phyloP scores from a whole-genome alignment of 2,888 invertebrate genomes.

The Drosophila tanythrix region DNA sequence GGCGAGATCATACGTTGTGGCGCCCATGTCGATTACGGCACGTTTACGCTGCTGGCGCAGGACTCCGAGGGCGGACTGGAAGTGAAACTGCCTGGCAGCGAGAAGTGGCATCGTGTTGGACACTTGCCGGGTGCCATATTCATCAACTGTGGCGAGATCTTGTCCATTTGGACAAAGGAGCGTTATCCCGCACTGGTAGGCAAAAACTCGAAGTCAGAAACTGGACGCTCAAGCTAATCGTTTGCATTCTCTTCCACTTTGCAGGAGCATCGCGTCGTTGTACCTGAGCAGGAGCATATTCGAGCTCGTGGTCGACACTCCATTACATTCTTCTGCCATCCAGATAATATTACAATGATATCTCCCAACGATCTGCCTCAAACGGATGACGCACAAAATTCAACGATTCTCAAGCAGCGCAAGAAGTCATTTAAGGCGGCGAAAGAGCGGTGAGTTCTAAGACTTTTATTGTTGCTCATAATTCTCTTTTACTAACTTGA shows the following conservation, averaged over 20 bases:
- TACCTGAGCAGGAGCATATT: slow-evolving; percentile 88
- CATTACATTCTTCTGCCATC: slow-evolving; percentile 91
- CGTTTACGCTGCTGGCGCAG: slow-evolving; percentile 90
- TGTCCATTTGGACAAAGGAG: slow-evolving; percentile 91
- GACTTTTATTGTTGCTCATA: not conserved
- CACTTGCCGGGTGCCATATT: slow-evolving; percentile 91
- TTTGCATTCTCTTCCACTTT: not conserved
- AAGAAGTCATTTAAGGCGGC: slow-evolving; percentile 85
- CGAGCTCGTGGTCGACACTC: slow-evolving; percentile 90
- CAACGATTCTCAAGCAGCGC: slow-evolving; percentile 82
- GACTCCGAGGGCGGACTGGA: slow-evolving; percentile 91
- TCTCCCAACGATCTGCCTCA: slow-evolving; percentile 84
- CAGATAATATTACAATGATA: slow-evolving; percentile 86
- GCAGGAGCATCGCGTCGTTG: slow-evolving; percentile 90
- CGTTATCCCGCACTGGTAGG: slow-evolving; percentile 89
- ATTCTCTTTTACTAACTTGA: slow-evolving; percentile 74
- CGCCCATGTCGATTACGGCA: slow-evolving; percentile 91
- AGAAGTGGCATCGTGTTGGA: slow-evolving; percentile 90
- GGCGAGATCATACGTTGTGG: slow-evolving; percentile 87
- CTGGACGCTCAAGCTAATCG: not conserved
- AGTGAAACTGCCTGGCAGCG: slow-evolving; percentile 87
- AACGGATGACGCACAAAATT: slow-evolving; percentile 73
- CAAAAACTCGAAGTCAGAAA: rapidly evolving
- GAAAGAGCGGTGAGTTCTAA: slow-evolving; percentile 83
- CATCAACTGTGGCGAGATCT: slow-evolving; percentile 90